Evolutionary conservation across 2,113 vertebrate species (phyloP).

Genomic region (Plectropomus leopardus): DNA sequence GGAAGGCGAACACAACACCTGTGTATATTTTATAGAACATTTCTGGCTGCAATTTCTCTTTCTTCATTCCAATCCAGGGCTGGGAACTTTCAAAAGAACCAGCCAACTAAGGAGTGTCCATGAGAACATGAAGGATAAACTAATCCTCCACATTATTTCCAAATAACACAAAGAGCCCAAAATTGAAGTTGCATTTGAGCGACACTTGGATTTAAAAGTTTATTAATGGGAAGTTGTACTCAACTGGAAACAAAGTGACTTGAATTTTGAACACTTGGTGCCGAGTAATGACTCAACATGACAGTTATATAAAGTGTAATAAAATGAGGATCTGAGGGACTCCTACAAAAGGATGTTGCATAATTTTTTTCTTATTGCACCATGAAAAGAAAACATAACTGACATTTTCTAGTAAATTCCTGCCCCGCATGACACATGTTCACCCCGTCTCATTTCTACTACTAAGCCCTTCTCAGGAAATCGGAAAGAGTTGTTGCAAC

Average conservation of each 20-base stretch:
- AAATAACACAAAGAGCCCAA: neutral
- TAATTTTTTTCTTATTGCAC: neutral
- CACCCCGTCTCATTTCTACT: conserved; percentile 5
- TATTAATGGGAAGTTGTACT: neutral
- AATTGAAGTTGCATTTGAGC: neutral
- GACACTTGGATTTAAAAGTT: neutral
- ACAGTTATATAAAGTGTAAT: neutral
- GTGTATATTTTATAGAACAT: neutral
- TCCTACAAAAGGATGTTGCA: neutral
- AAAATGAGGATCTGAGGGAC: neutral
- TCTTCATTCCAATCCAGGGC: neutral
- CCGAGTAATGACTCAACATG: conserved; percentile 1
- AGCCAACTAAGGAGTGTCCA: neutral
- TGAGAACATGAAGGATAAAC: neutral
- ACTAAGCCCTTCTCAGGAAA: neutral
- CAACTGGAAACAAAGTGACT: neutral
- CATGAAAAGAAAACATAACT: neutral
- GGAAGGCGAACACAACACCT: neutral
- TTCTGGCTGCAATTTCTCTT: neutral
- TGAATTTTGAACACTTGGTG: neutral
- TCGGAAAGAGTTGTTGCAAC: neutral
- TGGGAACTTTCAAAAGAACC: neutral
- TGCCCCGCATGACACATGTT: neutral
- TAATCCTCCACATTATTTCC: neutral
- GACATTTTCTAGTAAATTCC: neutral